Percentiles rank a stretch among this genome's conserved stretches.
These are phyloP conservation scores for Wiebesia pumilae DNA, from an alignment of 1,140 invertebrate genomes.

Conservation along the genomic window DNA sequence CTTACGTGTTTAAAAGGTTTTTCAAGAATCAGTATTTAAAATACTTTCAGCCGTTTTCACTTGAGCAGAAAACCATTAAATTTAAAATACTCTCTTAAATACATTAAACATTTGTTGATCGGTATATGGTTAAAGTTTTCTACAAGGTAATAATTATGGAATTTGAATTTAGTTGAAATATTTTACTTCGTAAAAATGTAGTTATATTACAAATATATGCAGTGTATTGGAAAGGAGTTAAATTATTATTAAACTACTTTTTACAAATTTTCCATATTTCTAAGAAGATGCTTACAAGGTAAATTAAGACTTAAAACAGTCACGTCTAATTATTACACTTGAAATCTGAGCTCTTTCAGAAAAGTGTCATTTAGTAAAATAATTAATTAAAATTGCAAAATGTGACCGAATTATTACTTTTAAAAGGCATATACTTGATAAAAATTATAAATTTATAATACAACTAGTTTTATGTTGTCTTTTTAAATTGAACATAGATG, in stretches of 20 bases:
- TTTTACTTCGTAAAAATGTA: neutral
- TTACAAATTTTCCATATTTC: neutral
- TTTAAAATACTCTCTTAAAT: neutral
- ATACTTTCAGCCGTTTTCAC: neutral
- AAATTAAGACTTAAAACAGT: neutral
- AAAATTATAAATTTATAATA: too few relatives aligned
- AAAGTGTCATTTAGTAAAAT: too few relatives aligned
- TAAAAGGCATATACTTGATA: too few relatives aligned
- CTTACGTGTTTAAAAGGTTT: constrained; percentile 14
- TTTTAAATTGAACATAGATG: too few relatives aligned
- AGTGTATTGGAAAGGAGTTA: neutral
- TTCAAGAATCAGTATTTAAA: neutral
- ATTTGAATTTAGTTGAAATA: neutral
- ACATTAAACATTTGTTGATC: neutral
- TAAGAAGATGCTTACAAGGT: neutral
- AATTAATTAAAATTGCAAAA: neutral
- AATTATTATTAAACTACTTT: neutral
- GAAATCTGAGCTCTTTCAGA: too few relatives aligned
- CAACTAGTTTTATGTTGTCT: too few relatives aligned
- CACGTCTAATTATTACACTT: neutral
- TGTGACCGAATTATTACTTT: too few relatives aligned
- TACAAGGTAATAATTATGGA: neutral
- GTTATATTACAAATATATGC: neutral
- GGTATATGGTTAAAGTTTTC: neutral
- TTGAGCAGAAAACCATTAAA: neutral